These are phyloP conservation scores for Anarhynchus alexandrinus DNA, from an alignment of 2,113 vertebrate genomes.

Conservation along the genomic window DNA sequence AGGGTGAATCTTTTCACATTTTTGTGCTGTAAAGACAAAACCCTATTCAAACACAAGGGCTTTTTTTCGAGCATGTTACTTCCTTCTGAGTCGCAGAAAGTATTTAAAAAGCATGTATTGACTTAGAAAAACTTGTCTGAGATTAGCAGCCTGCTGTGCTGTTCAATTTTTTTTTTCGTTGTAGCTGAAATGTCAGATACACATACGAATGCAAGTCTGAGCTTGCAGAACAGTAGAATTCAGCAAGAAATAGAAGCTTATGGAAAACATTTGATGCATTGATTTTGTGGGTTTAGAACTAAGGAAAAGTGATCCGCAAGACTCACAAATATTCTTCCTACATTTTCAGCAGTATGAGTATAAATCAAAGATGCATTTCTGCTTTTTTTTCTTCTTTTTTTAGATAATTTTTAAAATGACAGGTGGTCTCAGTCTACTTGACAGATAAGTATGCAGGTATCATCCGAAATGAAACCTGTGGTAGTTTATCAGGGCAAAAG, in stretches of 20 bases:
- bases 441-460: fast-evolving
- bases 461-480: not conserved
- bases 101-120: not conserved
- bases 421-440: not conserved
- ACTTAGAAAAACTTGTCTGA: not conserved
- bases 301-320: not conserved
- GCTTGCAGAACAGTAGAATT: not conserved
- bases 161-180: not conserved
- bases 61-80: not conserved
- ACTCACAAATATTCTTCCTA: not conserved
- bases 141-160: not conserved
- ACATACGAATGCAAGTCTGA: not conserved
- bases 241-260: not conserved
- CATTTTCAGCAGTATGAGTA: not conserved
- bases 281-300: not conserved
- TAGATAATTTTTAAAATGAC: not conserved
- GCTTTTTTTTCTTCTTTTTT: no score
- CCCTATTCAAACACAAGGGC: not conserved
- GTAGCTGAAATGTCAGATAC: constrained; percentile 13
- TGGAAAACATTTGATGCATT: not conserved
- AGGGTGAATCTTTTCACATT: not conserved
- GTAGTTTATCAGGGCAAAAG: not conserved
- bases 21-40: not conserved
- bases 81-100: not conserved
- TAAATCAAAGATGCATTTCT: not conserved